Conservation (phyloP, 2,113 vertebrate species). For the Phalacrocorax aristotelis region DNA sequence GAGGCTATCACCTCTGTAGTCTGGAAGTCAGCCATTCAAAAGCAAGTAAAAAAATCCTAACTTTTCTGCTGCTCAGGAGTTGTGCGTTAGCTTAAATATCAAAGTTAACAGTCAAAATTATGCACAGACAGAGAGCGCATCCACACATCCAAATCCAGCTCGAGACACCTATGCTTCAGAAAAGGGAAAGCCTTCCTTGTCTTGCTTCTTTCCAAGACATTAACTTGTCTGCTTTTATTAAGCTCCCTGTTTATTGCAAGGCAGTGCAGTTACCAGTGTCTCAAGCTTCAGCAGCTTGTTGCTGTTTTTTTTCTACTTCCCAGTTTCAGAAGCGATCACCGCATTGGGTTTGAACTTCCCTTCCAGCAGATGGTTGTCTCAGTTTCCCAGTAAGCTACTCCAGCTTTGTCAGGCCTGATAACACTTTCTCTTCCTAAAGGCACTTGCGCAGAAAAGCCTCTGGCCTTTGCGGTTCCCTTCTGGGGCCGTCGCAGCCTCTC, state of each 20-base stretch:
- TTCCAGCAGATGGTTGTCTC: not conserved
- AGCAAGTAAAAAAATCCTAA: not conserved
- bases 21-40: not conserved
- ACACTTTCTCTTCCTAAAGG: conserved; percentile 51
- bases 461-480: not conserved
- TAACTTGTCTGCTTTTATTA: not conserved
- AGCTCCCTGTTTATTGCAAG: not conserved
- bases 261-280: not conserved
- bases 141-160: not conserved
- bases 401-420: not conserved
- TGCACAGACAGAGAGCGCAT: not conserved
- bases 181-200: not conserved
- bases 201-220: not conserved
- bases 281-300: not conserved
- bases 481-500: not conserved
- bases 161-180: not conserved
- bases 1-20: not conserved
- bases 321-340: not conserved
- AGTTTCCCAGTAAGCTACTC: not conserved
- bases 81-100: not conserved
- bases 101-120: not conserved
- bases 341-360: conserved; percentile 18
- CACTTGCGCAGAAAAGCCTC: not conserved
- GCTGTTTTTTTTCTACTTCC: not conserved
- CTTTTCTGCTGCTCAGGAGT: not conserved